Conservation (phyloP, 2,797 vertebrate genomes). For the Pristis pectinata region DNA sequence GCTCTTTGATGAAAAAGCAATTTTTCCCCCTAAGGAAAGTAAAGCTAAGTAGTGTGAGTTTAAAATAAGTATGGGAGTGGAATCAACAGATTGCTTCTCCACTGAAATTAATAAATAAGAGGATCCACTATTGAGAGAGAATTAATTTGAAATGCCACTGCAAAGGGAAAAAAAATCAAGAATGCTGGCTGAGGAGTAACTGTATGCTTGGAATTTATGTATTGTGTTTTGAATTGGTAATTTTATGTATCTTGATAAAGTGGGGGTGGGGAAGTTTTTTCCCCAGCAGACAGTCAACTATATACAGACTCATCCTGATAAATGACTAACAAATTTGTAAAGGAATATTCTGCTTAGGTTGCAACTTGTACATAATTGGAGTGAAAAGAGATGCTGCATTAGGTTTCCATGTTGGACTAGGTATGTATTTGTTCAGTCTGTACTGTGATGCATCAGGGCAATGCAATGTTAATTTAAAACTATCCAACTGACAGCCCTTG, state of each 20-base stretch:
- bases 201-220: background rate
- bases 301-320: constrained; percentile 3
- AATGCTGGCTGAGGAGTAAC: background rate
- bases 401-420: background rate
- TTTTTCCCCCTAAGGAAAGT: background rate
- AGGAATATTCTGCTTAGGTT: background rate
- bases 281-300: background rate
- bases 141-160: background rate
- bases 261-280: background rate
- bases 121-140: background rate
- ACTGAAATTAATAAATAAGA: background rate
- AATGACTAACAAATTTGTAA: background rate
- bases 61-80: background rate
- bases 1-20: constrained; percentile 15
- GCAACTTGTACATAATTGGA: background rate
- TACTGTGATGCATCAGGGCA: background rate
- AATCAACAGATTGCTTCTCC: background rate
- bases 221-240: constrained; percentile 10
- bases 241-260: constrained; percentile 24
- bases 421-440: background rate
- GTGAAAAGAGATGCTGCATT: background rate
- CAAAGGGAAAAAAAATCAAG: background rate
- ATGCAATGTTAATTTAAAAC: constrained; percentile 26
- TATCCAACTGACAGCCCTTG: background rate
- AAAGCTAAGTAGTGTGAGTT: background rate